A percentile compares a stretch with the other conserved stretches of the same genome.
These are phyloP conservation scores for Chymomyza caudatula DNA, from an alignment of 2,888 invertebrate genomes.

Conservation along the genomic window DNA sequence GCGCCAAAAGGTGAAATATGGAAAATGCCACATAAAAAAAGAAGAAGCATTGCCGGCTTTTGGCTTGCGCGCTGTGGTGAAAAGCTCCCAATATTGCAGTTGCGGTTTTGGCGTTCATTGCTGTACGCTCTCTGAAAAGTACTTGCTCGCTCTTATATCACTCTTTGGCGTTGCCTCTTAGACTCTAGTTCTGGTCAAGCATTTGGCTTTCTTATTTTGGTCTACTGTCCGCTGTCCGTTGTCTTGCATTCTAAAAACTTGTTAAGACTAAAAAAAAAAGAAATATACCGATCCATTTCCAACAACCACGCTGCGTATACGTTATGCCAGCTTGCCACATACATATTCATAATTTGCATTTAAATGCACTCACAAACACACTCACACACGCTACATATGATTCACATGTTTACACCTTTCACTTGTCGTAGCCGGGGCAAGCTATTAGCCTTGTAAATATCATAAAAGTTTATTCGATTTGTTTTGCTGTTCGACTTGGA, in stretches of 20 bases:
- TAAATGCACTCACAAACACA: constrained; percentile 2
- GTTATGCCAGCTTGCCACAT: background rate
- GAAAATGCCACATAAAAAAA: background rate
- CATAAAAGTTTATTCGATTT: constrained; percentile 1
- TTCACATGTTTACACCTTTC: background rate
- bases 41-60: background rate
- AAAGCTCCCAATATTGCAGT: background rate
- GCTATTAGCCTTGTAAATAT: constrained; percentile 6
- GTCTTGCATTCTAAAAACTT: too few relatives aligned
- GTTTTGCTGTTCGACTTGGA: background rate
- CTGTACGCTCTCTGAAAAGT: too few relatives aligned
- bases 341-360: constrained; percentile 6
- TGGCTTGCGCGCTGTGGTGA: background rate
- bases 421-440: background rate
- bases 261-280: too few relatives aligned
- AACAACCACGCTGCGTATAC: constrained; percentile 3
- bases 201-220: too few relatives aligned
- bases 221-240: too few relatives aligned
- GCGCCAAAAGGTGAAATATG: background rate
- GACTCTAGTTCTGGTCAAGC: too few relatives aligned
- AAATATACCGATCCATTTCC: too few relatives aligned
- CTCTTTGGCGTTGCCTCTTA: too few relatives aligned
- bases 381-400: background rate
- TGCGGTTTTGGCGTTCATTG: background rate
- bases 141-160: background rate